These are phyloP conservation scores for Neoniphon sammara DNA, from an alignment of 2,797 vertebrate genomes.

Conservation along the genomic window DNA sequence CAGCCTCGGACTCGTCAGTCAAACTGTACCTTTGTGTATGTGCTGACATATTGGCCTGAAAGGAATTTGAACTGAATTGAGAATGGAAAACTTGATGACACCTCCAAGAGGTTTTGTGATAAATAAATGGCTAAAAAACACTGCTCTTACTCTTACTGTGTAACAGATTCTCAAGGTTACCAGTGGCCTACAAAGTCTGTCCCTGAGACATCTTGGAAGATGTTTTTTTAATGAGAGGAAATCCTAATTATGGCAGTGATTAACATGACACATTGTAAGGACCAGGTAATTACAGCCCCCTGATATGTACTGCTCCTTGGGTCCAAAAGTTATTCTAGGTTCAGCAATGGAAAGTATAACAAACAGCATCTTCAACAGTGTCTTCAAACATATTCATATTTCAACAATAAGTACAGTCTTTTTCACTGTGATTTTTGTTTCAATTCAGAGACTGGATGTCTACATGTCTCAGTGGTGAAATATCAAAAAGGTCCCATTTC, in stretches of 20 bases:
- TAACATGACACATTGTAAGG: constrained; percentile 72
- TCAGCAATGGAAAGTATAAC: constrained; percentile 67
- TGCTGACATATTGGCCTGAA: constrained; percentile 39
- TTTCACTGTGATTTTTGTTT: constrained; percentile 48
- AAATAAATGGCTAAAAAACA: constrained; percentile 47
- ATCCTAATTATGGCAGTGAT: constrained; percentile 73
- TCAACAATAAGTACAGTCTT: constrained; percentile 77
- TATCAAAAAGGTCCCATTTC: constrained; percentile 52
- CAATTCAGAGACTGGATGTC: constrained; percentile 54
- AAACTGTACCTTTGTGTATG: constrained; percentile 66
- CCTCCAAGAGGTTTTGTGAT: constrained; percentile 24
- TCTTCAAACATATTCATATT: constrained; percentile 80
- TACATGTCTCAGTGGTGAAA: constrained; percentile 60
- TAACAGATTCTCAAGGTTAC: constrained; percentile 78
- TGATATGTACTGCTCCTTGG: constrained; percentile 80
- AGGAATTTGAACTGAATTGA: constrained; percentile 36
- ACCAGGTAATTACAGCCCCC: constrained; percentile 74
- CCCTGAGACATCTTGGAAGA: constrained; percentile 78
- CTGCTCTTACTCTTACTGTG: constrained; percentile 60
- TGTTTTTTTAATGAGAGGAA: constrained; percentile 54
- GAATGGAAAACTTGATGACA: constrained; percentile 36
- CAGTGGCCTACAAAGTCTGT: constrained; percentile 75
- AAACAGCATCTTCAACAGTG: constrained; percentile 84
- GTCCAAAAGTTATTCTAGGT: constrained; percentile 70
- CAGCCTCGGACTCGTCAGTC: constrained; percentile 63